Evolutionary conservation across 1,140 invertebrate species (phyloP).

Genomic region (Drosophila bocki): DNA sequence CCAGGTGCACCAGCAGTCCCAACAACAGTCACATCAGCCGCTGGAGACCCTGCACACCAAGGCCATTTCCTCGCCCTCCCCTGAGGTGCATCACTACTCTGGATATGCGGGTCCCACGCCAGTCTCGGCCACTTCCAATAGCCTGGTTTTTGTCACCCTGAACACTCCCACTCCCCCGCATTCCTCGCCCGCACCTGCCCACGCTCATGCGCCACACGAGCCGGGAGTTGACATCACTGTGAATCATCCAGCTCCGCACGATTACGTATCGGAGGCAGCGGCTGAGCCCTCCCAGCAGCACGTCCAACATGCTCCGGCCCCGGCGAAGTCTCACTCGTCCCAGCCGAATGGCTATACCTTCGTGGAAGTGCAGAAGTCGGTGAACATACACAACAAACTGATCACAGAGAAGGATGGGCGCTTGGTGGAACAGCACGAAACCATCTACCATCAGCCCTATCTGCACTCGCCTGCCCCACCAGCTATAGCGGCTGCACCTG

Average conservation of each 20-base stretch:
- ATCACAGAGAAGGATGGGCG: slow-evolving; percentile 79
- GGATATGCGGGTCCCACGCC: slow-evolving; percentile 52
- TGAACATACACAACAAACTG: slow-evolving; percentile 85
- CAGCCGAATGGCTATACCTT: slow-evolving; percentile 85
- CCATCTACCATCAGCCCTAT: slow-evolving; percentile 72
- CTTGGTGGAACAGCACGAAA: slow-evolving; percentile 78
- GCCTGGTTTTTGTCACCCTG: slow-evolving; percentile 68
- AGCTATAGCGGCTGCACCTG: neutral
- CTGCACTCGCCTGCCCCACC: slow-evolving; percentile 19
- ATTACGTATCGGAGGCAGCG: slow-evolving; percentile 65
- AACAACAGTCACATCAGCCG: slow-evolving; percentile 7
- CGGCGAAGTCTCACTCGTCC: neutral
- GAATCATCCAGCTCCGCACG: slow-evolving; percentile 53
- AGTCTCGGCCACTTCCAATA: slow-evolving; percentile 30
- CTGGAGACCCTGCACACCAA: slow-evolving; percentile 53
- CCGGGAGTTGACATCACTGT: slow-evolving; percentile 17
- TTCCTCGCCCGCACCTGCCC: slow-evolving; percentile 9
- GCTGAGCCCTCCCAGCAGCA: slow-evolving; percentile 62
- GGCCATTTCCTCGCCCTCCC: slow-evolving; percentile 49
- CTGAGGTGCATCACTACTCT: slow-evolving; percentile 12
- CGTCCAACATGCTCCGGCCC: slow-evolving; percentile 42
- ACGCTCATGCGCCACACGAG: neutral
- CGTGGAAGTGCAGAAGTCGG: slow-evolving; percentile 87
- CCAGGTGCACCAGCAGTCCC: slow-evolving; percentile 5
- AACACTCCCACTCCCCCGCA: slow-evolving; percentile 44